A percentile compares a stretch with the other conserved stretches of the same genome.
Conservation (phyloP, 2,113 vertebrate species). For the Anarhynchus alexandrinus region DNA sequence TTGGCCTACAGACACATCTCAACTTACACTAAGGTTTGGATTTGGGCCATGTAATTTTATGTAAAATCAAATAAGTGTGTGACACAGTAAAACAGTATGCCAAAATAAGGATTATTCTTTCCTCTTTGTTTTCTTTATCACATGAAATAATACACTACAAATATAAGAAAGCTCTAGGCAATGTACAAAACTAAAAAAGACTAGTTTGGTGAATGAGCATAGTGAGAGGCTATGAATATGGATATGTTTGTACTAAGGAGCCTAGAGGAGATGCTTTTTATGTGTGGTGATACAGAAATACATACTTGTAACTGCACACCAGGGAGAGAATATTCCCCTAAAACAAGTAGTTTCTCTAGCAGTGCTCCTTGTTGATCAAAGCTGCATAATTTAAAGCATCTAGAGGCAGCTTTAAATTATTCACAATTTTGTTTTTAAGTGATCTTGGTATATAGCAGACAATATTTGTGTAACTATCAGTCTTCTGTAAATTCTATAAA, state of each 20-base stretch:
- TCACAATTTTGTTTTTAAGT: neutral
- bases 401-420: constrained; percentile 64
- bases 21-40: neutral
- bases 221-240: constrained; percentile 33
- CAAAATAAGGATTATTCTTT: neutral
- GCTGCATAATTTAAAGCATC: constrained; percentile 70
- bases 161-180: neutral
- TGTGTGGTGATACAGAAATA: neutral
- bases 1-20: neutral
- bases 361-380: constrained; percentile 70
- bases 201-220: constrained; percentile 13
- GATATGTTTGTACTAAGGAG: neutral
- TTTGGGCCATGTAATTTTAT: neutral
- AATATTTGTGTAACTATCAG: neutral
- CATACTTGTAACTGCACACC: neutral
- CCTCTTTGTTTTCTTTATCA: neutral
- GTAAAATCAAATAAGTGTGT: neutral
- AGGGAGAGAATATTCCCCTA: constrained; percentile 34
- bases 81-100: neutral
- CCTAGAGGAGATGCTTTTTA: constrained; percentile 46
- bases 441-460: neutral
- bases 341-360: constrained; percentile 26
- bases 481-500: neutral
- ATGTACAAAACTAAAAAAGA: neutral
- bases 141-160: neutral